Percentiles rank a stretch among this genome's conserved stretches.
Evolutionary conservation across 2,888 invertebrate genomes (phyloP).

Genomic region (Oscheius sp.): DNA sequence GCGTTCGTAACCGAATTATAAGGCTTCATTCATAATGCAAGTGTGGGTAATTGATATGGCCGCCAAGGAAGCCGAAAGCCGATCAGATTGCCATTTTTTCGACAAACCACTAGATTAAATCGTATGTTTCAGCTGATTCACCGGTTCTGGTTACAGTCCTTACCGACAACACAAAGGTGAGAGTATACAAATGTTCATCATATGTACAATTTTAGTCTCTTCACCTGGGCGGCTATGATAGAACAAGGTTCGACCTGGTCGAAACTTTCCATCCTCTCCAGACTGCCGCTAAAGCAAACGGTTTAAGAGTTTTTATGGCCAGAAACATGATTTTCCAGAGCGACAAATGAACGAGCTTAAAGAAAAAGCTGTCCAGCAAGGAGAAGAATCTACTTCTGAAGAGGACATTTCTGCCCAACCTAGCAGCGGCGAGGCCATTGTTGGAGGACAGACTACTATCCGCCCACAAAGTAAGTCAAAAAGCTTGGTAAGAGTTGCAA

Average conservation of each 20-base stretch:
- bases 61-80: constrained; percentile 33
- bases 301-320: constrained; percentile 23
- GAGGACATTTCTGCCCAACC: constrained; percentile 42
- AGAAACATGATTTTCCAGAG: constrained; percentile 28
- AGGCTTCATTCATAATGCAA: constrained; percentile 38
- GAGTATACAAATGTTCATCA: neutral
- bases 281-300: constrained; percentile 50
- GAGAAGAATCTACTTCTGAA: constrained; percentile 43
- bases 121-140: constrained; percentile 33
- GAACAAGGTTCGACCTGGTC: constrained; percentile 55
- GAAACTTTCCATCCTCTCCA: constrained; percentile 58
- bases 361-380: constrained; percentile 18
- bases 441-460: constrained; percentile 29
- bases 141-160: constrained; percentile 35
- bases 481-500: neutral
- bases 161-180: constrained; percentile 35
- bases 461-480: constrained; percentile 44
- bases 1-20: constrained; percentile 36
- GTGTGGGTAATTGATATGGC: constrained; percentile 38
- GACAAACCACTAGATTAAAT: constrained; percentile 4
- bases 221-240: constrained; percentile 55
- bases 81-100: constrained; percentile 20
- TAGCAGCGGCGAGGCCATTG: constrained; percentile 39
- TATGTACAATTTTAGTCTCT: constrained; percentile 42
- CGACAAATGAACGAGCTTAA: constrained; percentile 45